Evolutionary conservation across 2,113 vertebrate genomes (phyloP).

Genomic region (Rhinogobius similis): DNA sequence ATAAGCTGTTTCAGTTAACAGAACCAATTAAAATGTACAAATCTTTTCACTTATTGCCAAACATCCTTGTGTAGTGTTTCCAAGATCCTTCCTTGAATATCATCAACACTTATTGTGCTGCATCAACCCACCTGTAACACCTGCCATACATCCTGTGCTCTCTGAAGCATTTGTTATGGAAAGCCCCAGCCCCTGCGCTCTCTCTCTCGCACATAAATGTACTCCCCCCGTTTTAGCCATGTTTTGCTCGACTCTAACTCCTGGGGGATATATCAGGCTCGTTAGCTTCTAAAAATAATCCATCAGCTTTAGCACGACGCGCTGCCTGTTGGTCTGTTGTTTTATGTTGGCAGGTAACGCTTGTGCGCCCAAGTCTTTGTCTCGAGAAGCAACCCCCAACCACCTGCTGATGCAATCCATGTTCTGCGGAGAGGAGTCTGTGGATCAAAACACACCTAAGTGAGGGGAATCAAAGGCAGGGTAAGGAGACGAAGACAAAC

Average conservation of each 20-base stretch:
- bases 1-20: no score
- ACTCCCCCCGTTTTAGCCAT: background rate
- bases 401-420: conserved; percentile 8
- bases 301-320: conserved; percentile 4
- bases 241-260: background rate
- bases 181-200: no score
- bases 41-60: no score
- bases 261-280: conserved; percentile 4
- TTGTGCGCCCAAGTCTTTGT: background rate
- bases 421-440: background rate
- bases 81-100: no score
- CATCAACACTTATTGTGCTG: no score
- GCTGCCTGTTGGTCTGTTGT: background rate
- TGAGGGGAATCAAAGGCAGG: background rate
- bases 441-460: conserved; percentile 2
- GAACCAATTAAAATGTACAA: no score
- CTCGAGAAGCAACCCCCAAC: background rate
- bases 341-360: conserved; percentile 15
- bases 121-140: no score
- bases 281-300: conserved; percentile 14
- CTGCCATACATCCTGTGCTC: no score
- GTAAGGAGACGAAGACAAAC: background rate
- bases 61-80: no score
- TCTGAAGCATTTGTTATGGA: no score
- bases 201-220: background rate